Evolutionary conservation across 2,888 invertebrate species (phyloP).

Genomic region (Drosophila mimica): DNA sequence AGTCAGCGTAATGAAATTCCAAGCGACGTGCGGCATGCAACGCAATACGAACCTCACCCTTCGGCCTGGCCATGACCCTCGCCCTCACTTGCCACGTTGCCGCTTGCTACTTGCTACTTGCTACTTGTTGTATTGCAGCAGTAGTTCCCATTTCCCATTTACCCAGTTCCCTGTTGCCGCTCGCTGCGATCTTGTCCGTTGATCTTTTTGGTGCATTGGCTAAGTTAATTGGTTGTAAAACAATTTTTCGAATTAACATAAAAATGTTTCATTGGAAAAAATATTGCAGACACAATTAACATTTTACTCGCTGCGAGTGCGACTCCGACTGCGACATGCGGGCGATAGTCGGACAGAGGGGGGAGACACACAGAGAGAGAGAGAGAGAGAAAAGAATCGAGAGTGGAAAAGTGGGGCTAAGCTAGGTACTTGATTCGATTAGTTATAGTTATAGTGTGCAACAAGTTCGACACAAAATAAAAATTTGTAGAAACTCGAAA

Average conservation of each 20-base stretch:
- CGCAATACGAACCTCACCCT: conserved; percentile 57
- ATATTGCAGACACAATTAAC: conserved; percentile 68
- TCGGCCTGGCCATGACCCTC: conserved; percentile 20
- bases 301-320: conserved; percentile 46
- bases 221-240: conserved; percentile 82
- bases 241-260: conserved; percentile 81
- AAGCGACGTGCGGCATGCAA: conserved; percentile 66
- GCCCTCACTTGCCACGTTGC: conserved; percentile 22
- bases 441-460: neutral
- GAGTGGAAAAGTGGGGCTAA: neutral
- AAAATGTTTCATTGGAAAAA: conserved; percentile 80
- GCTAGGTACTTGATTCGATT: conserved; percentile 6
- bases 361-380: neutral
- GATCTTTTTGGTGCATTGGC: conserved; percentile 83
- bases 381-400: neutral
- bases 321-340: conserved; percentile 37
- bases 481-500: neutral
- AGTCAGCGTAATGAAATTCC: conserved; percentile 68
- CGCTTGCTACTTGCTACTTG: neutral
- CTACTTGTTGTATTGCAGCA: neutral
- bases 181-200: conserved; percentile 76
- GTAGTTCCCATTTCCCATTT: conserved; percentile 22
- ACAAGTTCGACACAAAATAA: neutral
- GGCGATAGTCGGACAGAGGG: conserved; percentile 15
- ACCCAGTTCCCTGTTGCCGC: conserved; percentile 28